Evolutionary conservation across 1,140 invertebrate genomes (phyloP).

Genomic region (Hylaeus volcanicus): DNA sequence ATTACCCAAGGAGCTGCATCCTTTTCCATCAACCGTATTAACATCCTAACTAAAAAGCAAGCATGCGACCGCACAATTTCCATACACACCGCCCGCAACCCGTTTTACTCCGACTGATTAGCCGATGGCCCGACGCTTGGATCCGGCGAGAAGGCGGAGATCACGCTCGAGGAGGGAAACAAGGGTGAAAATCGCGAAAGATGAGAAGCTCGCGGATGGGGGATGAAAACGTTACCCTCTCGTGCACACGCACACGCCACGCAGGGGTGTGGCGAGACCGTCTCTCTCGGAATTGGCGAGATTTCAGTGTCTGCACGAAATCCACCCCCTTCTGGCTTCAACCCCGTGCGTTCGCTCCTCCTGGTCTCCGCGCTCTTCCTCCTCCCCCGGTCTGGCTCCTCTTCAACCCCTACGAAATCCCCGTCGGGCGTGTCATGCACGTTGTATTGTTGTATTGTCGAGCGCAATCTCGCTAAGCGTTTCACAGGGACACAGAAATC

Average conservation of each 20-base stretch:
- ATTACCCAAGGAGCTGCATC: too few relatives aligned
- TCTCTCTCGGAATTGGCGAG: conserved; percentile 79
- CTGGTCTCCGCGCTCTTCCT: conserved; percentile 43
- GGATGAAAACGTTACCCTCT: conserved; percentile 30
- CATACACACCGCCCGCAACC: too few relatives aligned
- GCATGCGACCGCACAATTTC: too few relatives aligned
- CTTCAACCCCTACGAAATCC: conserved; percentile 61
- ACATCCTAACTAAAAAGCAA: too few relatives aligned
- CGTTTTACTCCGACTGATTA: conserved; percentile 9
- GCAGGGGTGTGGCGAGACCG: conserved; percentile 59
- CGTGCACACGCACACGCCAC: conserved; percentile 6
- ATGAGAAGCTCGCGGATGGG: conserved; percentile 2
- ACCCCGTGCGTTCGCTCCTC: conserved; percentile 8
- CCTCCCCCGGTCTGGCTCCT: conserved; percentile 41
- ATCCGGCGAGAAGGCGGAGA: neutral
- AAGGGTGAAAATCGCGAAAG: conserved; percentile 33
- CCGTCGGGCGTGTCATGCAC: conserved; percentile 79
- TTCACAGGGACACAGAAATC: conserved; percentile 73
- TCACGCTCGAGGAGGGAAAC: neutral
- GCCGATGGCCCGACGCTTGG: conserved; percentile 5
- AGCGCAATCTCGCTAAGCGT: conserved; percentile 81
- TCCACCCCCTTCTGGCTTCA: conserved; percentile 50
- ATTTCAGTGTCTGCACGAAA: conserved; percentile 77
- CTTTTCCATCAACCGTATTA: too few relatives aligned
- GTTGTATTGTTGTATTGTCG: conserved; percentile 80